phyloP scores from a whole-genome alignment of 2,113 vertebrate genomes.

The Gymnorhina tibicen region DNA sequence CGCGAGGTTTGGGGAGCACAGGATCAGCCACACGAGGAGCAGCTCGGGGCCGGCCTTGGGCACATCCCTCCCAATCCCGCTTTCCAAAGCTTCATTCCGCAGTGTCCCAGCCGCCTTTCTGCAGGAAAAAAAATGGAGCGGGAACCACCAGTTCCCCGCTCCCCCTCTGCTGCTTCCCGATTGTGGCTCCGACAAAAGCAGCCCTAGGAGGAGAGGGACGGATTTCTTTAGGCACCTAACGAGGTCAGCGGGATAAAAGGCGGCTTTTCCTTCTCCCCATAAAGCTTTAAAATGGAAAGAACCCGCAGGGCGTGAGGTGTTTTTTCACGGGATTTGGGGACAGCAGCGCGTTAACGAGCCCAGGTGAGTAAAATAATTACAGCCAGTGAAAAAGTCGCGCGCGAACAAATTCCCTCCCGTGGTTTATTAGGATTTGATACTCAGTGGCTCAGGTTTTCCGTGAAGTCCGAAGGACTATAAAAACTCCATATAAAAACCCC shows the following conservation, averaged over 20 bases:
- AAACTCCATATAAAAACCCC: background rate
- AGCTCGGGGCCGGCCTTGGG: background rate
- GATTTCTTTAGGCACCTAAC: background rate
- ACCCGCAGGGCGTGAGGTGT: background rate
- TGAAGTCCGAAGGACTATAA: background rate
- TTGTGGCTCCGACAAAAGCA: background rate
- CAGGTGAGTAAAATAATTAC: background rate
- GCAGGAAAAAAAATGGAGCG: background rate
- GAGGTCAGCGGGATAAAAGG: background rate
- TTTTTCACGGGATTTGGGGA: background rate
- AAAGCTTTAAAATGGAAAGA: background rate
- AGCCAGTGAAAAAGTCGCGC: background rate
- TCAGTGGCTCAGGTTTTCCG: background rate
- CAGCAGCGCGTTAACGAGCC: background rate
- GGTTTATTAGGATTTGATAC: background rate
- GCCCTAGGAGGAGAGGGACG: background rate
- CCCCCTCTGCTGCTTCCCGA: fast-evolving
- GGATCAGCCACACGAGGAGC: background rate
- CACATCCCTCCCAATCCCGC: fast-evolving
- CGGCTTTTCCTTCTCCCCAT: background rate
- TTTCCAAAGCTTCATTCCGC: background rate
- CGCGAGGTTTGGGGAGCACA: background rate
- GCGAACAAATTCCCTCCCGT: background rate
- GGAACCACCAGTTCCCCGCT: fast-evolving
- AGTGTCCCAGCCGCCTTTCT: background rate